Percentiles rank a stretch among this genome's conserved stretches.
Evolutionary conservation across 1,140 invertebrate species (phyloP).

Genomic region (Cyphomyrmex costatus): DNA sequence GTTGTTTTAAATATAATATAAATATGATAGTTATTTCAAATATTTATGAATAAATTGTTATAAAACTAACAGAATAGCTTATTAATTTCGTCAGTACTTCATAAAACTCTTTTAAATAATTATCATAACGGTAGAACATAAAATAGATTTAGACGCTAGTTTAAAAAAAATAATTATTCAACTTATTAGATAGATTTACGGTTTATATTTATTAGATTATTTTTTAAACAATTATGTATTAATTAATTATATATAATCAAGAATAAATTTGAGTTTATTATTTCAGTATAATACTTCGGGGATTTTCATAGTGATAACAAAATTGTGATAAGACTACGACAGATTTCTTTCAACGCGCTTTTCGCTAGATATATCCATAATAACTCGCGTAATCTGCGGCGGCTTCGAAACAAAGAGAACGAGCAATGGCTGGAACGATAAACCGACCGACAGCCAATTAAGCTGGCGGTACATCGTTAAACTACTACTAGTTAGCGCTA

Average conservation of each 20-base stretch:
- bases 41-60: neutral
- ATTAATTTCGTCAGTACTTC: neutral
- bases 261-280: neutral
- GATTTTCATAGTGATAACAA: neutral
- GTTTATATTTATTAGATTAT: neutral
- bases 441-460: constrained; percentile 70
- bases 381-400: constrained; percentile 49
- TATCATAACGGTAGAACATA: neutral
- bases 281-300: neutral
- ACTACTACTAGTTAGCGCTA: constrained; percentile 72
- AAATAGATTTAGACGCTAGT: neutral
- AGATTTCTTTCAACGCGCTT: constrained; percentile 1
- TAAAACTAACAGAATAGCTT: neutral
- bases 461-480: constrained; percentile 71
- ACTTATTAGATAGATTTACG: neutral
- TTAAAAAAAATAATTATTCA: neutral
- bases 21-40: neutral
- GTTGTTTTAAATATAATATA: neutral
- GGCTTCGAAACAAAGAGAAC: constrained; percentile 50
- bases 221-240: neutral
- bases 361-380: constrained; percentile 55
- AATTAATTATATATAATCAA: no score
- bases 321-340: neutral
- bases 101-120: neutral
- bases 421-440: constrained; percentile 57